Percentiles rank a stretch among this genome's conserved stretches.
Evolutionary conservation across 2,113 vertebrate species (phyloP).

Genomic region (Elanoides forficatus): DNA sequence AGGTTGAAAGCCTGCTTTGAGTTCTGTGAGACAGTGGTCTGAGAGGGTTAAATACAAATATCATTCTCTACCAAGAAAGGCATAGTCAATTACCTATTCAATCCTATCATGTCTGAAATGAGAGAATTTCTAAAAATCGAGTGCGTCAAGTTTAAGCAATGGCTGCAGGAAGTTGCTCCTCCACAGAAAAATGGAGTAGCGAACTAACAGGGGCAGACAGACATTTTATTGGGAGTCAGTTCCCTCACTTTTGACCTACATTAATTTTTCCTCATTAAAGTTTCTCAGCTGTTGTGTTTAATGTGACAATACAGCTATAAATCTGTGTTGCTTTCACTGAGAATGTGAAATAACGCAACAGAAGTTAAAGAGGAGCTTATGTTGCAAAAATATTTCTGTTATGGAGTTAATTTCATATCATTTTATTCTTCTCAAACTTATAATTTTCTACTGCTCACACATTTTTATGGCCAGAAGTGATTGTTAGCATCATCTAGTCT

Average conservation of each 20-base stretch:
- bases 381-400: conserved; percentile 56
- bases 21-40: neutral
- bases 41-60: neutral
- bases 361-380: conserved; percentile 32
- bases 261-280: neutral
- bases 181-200: neutral
- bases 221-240: neutral
- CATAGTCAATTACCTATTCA: neutral
- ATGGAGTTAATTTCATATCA: conserved; percentile 54
- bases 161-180: neutral
- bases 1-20: neutral
- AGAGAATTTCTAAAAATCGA: neutral
- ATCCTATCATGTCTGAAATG: neutral
- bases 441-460: conserved; percentile 53
- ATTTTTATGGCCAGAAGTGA: conserved; percentile 58
- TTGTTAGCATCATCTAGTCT: conserved; percentile 53
- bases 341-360: neutral
- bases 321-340: neutral
- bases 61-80: neutral
- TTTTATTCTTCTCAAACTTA: conserved; percentile 60
- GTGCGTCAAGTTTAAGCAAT: neutral
- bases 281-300: neutral
- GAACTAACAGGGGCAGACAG: neutral
- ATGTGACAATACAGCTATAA: neutral
- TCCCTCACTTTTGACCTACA: neutral